Evolutionary conservation across 2,113 vertebrate genomes (phyloP).

Genomic region (Embiotoca jacksoni): DNA sequence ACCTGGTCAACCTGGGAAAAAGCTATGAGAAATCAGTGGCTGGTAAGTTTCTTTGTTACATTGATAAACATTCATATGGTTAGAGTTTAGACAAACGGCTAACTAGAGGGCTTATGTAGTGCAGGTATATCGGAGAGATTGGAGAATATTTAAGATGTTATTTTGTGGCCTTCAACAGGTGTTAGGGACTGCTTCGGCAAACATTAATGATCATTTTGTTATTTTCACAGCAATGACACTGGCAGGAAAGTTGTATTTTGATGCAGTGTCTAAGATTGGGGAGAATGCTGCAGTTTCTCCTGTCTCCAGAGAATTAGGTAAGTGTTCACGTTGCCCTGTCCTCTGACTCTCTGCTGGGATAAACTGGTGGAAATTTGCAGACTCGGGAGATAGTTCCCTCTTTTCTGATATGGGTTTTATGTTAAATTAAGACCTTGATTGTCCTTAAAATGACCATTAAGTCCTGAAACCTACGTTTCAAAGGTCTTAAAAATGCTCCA

Average conservation of each 20-base stretch:
- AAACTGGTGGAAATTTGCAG: not conserved
- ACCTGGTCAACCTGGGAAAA: conserved; percentile 96
- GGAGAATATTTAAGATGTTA: not conserved
- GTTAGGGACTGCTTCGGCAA: conserved; percentile 16
- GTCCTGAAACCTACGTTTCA: too few species aligned
- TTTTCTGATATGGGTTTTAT: not conserved
- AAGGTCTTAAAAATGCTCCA: too few species aligned
- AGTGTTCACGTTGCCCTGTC: conserved; percentile 71
- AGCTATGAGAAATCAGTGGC: conserved; percentile 96
- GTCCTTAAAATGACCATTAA: too few species aligned
- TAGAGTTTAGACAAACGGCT: not conserved
- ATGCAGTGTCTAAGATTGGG: conserved; percentile 95
- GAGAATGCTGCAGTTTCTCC: conserved; percentile 93
- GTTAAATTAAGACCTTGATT: too few species aligned
- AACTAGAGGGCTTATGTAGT: not conserved
- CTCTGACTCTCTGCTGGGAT: conserved; percentile 27
- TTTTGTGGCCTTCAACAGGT: conserved; percentile 6
- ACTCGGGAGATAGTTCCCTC: not conserved
- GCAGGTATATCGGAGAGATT: not conserved
- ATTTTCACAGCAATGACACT: conserved; percentile 89
- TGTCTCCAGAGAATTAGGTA: conserved; percentile 96
- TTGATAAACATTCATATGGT: not conserved
- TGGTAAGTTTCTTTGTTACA: conserved; percentile 85
- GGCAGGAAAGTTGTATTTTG: conserved; percentile 96
- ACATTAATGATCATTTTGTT: conserved; percentile 48